These are phyloP conservation scores for Apeira syringaria DNA, from an alignment of 2,888 invertebrate genomes.

Conservation along the genomic window DNA sequence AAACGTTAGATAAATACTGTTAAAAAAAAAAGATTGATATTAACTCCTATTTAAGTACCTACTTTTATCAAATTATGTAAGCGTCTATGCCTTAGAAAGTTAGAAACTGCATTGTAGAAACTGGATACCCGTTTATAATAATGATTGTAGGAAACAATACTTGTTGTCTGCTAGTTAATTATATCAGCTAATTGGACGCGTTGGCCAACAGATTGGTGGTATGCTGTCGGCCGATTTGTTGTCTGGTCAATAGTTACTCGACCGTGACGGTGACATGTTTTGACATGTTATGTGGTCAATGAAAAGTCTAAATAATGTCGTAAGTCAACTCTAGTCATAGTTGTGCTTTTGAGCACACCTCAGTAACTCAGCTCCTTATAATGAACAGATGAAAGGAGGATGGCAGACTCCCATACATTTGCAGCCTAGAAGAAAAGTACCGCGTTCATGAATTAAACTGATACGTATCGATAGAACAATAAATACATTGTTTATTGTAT, in stretches of 20 bases:
- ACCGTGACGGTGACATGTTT: constrained; percentile 13
- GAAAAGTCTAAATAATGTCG: not conserved
- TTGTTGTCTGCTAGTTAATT: constrained; percentile 3
- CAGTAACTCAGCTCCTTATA: no score
- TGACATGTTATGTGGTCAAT: constrained; percentile 8
- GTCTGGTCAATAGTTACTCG: constrained; percentile 3
- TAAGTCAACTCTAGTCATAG: no score
- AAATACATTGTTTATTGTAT: no score
- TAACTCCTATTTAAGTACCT: no score
- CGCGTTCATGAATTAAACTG: no score
- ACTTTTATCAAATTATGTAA: constrained; percentile 3
- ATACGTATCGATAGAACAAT: no score
- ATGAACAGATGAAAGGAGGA: no score
- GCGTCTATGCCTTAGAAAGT: not conserved
- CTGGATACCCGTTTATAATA: constrained; percentile 2
- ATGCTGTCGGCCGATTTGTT: constrained; percentile 12
- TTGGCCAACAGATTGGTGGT: constrained; percentile 12
- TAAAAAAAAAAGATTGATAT: no score
- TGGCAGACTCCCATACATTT: no score
- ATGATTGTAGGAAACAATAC: constrained; percentile 12
- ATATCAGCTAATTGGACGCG: constrained; percentile 18
- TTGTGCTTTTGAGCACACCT: no score
- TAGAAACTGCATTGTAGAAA: not conserved
- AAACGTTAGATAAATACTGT: no score
- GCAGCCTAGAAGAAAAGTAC: no score